Conservation (phyloP, 2,888 invertebrate genomes). For the Ectemnius lituratus region DNA sequence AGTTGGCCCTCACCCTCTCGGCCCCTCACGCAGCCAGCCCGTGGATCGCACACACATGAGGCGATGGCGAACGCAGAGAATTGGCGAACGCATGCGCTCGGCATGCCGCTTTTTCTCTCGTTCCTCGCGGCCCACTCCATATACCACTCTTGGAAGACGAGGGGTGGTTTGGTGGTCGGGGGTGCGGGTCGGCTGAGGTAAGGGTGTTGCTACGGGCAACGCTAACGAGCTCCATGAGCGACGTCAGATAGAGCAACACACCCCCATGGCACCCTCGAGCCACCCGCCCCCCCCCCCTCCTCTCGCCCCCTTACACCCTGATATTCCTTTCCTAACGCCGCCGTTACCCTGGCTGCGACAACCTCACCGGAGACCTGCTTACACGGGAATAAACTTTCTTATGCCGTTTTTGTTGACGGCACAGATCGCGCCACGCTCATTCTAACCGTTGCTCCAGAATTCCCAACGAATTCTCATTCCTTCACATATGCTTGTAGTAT, state of each 20-base stretch:
- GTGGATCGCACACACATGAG: constrained; percentile 63
- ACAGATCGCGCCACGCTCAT: background rate
- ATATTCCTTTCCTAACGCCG: constrained; percentile 24
- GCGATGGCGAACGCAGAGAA: constrained; percentile 62
- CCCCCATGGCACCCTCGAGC: constrained; percentile 62
- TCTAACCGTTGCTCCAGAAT: background rate
- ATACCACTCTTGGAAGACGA: constrained; percentile 59
- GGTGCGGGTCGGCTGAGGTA: constrained; percentile 62
- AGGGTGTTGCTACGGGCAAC: constrained; percentile 77
- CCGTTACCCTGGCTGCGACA: constrained; percentile 32
- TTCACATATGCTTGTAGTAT: no score
- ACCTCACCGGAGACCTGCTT: constrained; percentile 67
- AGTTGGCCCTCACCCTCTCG: constrained; percentile 36
- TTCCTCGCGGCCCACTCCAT: constrained; percentile 52
- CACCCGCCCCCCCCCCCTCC: constrained; percentile 23
- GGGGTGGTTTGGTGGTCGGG: constrained; percentile 62
- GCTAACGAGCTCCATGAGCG: constrained; percentile 77
- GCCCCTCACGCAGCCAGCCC: background rate
- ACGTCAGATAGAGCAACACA: constrained; percentile 75
- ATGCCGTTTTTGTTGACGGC: constrained; percentile 24
- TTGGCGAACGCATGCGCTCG: constrained; percentile 61
- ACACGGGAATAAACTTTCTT: constrained; percentile 65
- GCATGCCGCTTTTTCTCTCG: constrained; percentile 53
- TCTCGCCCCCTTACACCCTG: background rate
- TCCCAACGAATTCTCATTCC: no score